These are phyloP conservation scores for Leptinotarsa haldemani DNA, from an alignment of 2,888 invertebrate species.

Conservation along the genomic window DNA sequence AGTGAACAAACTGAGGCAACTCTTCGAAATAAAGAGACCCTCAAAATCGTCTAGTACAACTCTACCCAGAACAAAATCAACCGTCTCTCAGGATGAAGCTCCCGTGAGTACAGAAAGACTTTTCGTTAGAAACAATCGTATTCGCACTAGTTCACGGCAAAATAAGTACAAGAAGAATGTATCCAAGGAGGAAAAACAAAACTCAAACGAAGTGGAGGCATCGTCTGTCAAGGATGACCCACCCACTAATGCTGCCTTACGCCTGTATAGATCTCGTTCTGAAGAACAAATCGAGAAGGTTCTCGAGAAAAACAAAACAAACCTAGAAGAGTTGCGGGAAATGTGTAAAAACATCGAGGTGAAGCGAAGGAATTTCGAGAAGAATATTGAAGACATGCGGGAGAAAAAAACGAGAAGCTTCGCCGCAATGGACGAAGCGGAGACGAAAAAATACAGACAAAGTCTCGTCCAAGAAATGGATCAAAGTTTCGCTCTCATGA, in stretches of 20 bases:
- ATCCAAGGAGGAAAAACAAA: background rate
- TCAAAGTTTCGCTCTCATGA: constrained; percentile 48
- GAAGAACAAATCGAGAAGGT: background rate
- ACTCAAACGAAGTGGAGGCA: background rate
- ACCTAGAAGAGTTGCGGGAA: constrained; percentile 13
- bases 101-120: constrained; percentile 26
- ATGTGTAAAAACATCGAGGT: constrained; percentile 10
- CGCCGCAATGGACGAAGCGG: constrained; percentile 43
- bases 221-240: background rate
- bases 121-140: constrained; percentile 28
- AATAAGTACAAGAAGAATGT: constrained; percentile 28
- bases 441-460: constrained; percentile 47
- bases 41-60: constrained; percentile 30
- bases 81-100: constrained; percentile 16
- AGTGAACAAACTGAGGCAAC: constrained; percentile 25
- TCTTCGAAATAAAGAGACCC: constrained; percentile 41
- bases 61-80: constrained; percentile 25
- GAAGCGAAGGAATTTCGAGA: constrained; percentile 26
- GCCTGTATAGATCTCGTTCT: background rate
- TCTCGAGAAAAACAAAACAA: background rate
- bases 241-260: background rate
- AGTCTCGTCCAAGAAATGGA: constrained; percentile 48
- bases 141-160: constrained; percentile 25
- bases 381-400: constrained; percentile 9
- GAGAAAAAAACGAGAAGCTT: constrained; percentile 43